Evolutionary conservation across 1,140 invertebrate species (phyloP), one percentile per base, ranked within the genome.

Genomic region (Dinothrombium tinctorium): DNA sequence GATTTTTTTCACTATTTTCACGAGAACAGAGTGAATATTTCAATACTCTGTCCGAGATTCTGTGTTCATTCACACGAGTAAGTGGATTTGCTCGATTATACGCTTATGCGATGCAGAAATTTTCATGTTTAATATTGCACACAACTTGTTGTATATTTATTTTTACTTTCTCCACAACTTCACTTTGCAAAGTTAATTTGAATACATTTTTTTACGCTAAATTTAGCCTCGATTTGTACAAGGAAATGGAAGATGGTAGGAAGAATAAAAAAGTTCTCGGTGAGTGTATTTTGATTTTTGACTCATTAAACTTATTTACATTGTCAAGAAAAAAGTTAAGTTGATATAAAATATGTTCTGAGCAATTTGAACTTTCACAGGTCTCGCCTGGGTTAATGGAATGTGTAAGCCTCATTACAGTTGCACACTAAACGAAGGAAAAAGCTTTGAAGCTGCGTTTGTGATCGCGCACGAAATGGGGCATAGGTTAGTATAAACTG

Each of bases 401-500:
- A 62, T 62, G 59, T 62, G 59, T 42, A 49, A 53, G 29, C 45
- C 50, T 2, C 42, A 47, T 9, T 59, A 58, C 45, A 59, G 56
- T 22, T 62, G 60, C 40, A 60, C 59, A 2, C 49, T 62, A n/a
- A 60, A 61, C 41, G 60, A 62, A 46, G 59, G 58, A 4, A 53
- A 53, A 26, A 58, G 51, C 37, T 61, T 62, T 42, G 59, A 61
- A 46, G 56, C 59, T 6, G 57, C 60, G 11, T 62, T 56, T 46
- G 60, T 62, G 7, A 60, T 61, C 20, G 56, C 58, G 21, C 59
- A 60, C 44, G 60, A 62, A 49, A 56, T 62, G 42, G 59, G 56
- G 1, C 61, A 62, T 45, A 61, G 58, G 58, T 59, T 41, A 45
- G 49, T 31, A n/a, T n/a, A n/a, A n/a, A n/a, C n/a, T n/a, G n/a